A percentile compares a stretch with the other conserved stretches of the same genome.
Evolutionary conservation across 1,140 invertebrate species (phyloP).

Genomic region (Camponotus vicinus): DNA sequence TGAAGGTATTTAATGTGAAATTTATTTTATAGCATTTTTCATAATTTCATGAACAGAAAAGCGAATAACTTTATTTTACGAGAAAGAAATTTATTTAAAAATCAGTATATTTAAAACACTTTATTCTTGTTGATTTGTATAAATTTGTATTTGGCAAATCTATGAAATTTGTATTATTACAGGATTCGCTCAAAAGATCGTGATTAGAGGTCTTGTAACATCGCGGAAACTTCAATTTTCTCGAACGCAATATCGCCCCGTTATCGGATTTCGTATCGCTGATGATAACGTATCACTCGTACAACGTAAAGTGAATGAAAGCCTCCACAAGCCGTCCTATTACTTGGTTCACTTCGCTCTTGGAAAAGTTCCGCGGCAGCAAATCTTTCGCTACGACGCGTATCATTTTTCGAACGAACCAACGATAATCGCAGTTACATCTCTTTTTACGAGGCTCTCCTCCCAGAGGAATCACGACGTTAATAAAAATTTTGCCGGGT

Average conservation of each 20-base stretch:
- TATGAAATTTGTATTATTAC: neutral
- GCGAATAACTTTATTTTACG: neutral
- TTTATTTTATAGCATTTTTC: conserved; percentile 3
- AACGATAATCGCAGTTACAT: conserved; percentile 58
- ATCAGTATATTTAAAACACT: neutral
- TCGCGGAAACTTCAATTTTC: conserved; percentile 56
- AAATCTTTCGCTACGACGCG: conserved; percentile 37
- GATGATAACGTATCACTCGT: conserved; percentile 54
- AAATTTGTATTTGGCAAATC: neutral
- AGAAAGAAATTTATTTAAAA: neutral
- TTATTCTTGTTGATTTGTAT: neutral
- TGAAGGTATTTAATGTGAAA: neutral
- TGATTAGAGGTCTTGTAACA: conserved; percentile 35
- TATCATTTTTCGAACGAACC: conserved; percentile 51
- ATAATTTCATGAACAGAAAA: neutral
- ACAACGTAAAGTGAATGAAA: conserved; percentile 43
- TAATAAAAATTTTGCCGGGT: conserved; percentile 62
- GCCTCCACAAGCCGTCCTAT: conserved; percentile 32
- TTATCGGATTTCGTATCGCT: conserved; percentile 52
- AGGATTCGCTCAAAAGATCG: conserved; percentile 7
- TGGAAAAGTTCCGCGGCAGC: conserved; percentile 36
- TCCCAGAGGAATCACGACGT: conserved; percentile 40
- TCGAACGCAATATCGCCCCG: conserved; percentile 35
- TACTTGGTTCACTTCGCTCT: conserved; percentile 33
- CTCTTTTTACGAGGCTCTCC: conserved; percentile 46